A percentile compares a stretch with the other conserved stretches of the same genome.
phyloP scores from a whole-genome alignment of 2,113 vertebrate species.

The Rhinolophus ferrumequinum region DNA sequence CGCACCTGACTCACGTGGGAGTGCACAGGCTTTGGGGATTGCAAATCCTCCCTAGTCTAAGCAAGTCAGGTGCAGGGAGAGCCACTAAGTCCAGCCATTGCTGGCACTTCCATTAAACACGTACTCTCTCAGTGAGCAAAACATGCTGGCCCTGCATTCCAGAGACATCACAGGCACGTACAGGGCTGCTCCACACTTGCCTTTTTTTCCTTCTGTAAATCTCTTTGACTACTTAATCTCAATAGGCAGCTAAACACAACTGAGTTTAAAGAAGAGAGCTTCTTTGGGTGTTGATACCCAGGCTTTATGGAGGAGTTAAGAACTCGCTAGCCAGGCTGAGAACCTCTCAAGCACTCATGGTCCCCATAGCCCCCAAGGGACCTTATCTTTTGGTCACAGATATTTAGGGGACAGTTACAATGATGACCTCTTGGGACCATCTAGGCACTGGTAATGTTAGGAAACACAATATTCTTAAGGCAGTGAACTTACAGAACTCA shows the following conservation, averaged over 20 bases:
- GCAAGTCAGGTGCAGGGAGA: constrained; percentile 8
- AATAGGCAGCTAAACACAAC: not conserved
- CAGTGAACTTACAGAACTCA: not conserved
- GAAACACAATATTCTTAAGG: not conserved
- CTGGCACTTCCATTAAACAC: not conserved
- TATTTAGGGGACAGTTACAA: not conserved
- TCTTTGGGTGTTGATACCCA: not conserved
- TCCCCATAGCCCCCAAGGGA: not conserved
- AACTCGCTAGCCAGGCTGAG: rapidly evolving
- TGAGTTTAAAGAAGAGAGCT: not conserved
- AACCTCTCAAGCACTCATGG: not conserved
- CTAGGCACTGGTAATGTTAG: not conserved
- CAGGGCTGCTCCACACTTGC: not conserved
- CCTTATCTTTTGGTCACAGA: not conserved
- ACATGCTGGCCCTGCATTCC: not conserved
- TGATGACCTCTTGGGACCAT: not conserved
- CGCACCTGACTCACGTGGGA: not conserved
- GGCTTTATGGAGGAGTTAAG: not conserved
- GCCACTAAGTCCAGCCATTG: not conserved
- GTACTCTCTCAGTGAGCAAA: no score
- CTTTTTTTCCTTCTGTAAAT: not conserved
- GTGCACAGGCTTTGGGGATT: not conserved
- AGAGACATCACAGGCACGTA: not conserved
- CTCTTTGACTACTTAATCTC: not conserved
- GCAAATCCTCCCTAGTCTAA: not conserved